phyloP scores from a whole-genome alignment of 2,888 invertebrate genomes.

The Atherix ibis region DNA sequence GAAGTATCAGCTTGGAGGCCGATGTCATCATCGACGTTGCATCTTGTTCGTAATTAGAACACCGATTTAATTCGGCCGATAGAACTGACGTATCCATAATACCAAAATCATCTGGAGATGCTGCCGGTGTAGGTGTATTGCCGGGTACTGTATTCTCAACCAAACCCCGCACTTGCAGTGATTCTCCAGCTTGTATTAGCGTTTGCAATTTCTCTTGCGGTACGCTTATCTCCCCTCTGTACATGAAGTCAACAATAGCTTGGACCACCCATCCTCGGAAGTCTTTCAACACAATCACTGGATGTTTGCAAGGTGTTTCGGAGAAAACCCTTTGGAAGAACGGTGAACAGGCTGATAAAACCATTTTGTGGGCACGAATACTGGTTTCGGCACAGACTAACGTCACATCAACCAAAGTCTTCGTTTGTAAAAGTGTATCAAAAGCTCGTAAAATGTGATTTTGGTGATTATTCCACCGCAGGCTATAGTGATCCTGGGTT shows the following conservation, averaged over 20 bases:
- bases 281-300: conserved; percentile 82
- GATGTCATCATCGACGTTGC: conserved; percentile 31
- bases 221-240: conserved; percentile 81
- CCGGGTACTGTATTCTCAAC: conserved; percentile 41
- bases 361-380: conserved; percentile 80
- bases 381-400: conserved; percentile 75
- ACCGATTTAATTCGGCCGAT: conserved; percentile 24
- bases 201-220: conserved; percentile 69
- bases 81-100: conserved; percentile 23
- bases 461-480: conserved; percentile 90
- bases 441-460: conserved; percentile 75
- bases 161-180: conserved; percentile 66
- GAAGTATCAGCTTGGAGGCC: conserved; percentile 25
- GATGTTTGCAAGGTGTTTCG: conserved; percentile 86
- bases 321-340: conserved; percentile 79
- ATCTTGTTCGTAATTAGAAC: conserved; percentile 33
- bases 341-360: conserved; percentile 76
- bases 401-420: conserved; percentile 78
- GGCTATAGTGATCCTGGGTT: conserved; percentile 69
- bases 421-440: conserved; percentile 73
- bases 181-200: conserved; percentile 75
- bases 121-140: conserved; percentile 31
- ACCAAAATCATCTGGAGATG: conserved; percentile 29
- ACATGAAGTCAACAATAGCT: conserved; percentile 86
- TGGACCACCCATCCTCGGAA: conserved; percentile 79